Evolutionary conservation across 2,113 vertebrate species (phyloP), one percentile per base, ranked within the genome.

Genomic region (Erythrolamprus reginae): DNA sequence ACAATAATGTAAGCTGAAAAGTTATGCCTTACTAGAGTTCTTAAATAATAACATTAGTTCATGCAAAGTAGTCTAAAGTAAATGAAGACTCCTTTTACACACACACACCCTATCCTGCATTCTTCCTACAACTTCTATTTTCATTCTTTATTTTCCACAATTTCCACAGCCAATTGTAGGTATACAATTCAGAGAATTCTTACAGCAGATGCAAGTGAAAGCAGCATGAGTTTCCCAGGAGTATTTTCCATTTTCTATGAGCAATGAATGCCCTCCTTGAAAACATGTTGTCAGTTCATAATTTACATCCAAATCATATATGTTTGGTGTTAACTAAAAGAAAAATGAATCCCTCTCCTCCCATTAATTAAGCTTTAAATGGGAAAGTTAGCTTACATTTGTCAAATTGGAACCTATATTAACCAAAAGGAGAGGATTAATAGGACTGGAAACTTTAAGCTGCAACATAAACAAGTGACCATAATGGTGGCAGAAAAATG

Each of bases 1-100:
- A 9, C 33, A 95, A 50, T 10, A 84, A 89, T 93, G 38, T 5
- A 86, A 91, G 91, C 33, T 86, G 47, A 9, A 92, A 91, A 91
- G 88, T 90, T 93, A 94, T 87, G 85, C 19, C 88, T 58, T 70
- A 92, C 42, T 84, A 89, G 45, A 13, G 70, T 84, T n/a, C 38
- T 0, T 7, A 15, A 15, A 86, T 8, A 10, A 4, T 33, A 86
- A 65, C 17, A 33, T 21, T 52, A 84, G 77, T 15, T 58, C 13
- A 42, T 77, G 10, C 89, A 19, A 50, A 45, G 50, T 23, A 42
- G 26, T 5, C 17, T 86, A 53, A 86, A 5, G 53, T 47, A 85
- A 47, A 47, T 51, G 4, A 85, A 12, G 8, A 52, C 45, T 50
- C 42, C 12, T 45, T 24, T 70, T 12, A 52, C 1, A 61, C 1